These are phyloP conservation scores for Calameuta idolon DNA, from an alignment of 2,888 invertebrate species.

Conservation along the genomic window DNA sequence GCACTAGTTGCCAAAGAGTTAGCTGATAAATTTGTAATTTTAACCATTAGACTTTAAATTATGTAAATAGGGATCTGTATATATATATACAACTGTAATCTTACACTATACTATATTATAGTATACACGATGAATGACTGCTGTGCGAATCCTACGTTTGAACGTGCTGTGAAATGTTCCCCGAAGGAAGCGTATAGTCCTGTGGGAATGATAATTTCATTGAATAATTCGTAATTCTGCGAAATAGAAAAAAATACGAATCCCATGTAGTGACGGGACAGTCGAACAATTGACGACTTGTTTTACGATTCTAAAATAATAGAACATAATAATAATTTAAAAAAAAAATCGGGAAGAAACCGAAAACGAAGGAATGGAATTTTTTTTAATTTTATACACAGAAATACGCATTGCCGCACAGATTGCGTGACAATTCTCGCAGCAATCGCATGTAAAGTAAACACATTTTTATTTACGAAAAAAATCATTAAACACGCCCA, in stretches of 20 bases:
- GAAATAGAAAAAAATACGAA: neutral
- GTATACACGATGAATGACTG: neutral
- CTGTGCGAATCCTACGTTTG: neutral
- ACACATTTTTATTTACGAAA: neutral
- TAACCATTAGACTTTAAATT: slow-evolving; percentile 23
- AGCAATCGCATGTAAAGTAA: neutral
- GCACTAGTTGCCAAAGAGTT: slow-evolving; percentile 56
- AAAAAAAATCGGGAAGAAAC: neutral
- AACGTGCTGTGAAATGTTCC: neutral
- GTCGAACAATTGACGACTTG: neutral
- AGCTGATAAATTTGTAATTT: slow-evolving; percentile 28
- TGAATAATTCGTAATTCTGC: neutral
- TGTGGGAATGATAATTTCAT: neutral
- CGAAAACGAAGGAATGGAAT: neutral
- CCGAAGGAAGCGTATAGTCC: neutral
- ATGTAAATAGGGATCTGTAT: slow-evolving; percentile 13
- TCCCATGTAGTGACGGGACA: neutral
- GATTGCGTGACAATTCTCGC: neutral
- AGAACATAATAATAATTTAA: neutral
- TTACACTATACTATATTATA: neutral
- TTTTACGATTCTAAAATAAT: neutral
- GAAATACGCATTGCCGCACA: neutral
- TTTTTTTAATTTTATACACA: neutral
- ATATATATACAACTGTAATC: slow-evolving; percentile 6
- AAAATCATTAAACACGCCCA: neutral